These are phyloP conservation scores for Macrosoma leucophasiata DNA, from an alignment of 2,888 invertebrate species.

Conservation along the genomic window DNA sequence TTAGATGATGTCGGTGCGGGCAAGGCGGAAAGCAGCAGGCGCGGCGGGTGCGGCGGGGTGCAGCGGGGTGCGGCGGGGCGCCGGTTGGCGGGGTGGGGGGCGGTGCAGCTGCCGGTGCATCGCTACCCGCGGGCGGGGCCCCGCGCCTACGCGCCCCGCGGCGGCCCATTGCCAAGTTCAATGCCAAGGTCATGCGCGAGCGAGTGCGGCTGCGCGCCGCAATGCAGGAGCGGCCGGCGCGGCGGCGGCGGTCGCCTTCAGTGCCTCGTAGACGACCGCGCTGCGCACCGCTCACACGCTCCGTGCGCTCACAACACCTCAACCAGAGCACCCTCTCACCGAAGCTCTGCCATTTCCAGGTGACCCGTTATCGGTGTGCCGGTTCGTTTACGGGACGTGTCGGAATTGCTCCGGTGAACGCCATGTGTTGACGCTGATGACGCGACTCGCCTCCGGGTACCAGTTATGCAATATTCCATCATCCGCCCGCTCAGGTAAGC, in stretches of 20 bases:
- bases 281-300: constrained; percentile 48
- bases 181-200: constrained; percentile 85
- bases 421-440: constrained; percentile 38
- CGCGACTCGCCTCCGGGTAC: constrained; percentile 37
- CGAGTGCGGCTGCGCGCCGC: constrained; percentile 80
- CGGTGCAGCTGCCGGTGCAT: constrained; percentile 70
- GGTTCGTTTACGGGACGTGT: constrained; percentile 33
- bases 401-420: constrained; percentile 35
- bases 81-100: constrained; percentile 55
- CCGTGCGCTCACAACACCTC: constrained; percentile 34
- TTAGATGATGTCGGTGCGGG: constrained; percentile 18
- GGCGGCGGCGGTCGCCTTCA: constrained; percentile 56
- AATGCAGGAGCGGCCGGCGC: constrained; percentile 77
- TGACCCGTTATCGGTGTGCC: constrained; percentile 34
- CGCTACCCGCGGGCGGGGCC: constrained; percentile 37
- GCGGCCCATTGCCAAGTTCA: constrained; percentile 83
- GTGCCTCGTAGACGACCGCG: constrained; percentile 62
- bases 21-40: constrained; percentile 26
- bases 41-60: too few relatives aligned
- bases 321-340: constrained; percentile 10
- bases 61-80: too few relatives aligned
- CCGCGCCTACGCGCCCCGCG: constrained; percentile 39
- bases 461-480: constrained; percentile 59
- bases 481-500: constrained; percentile 47
- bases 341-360: constrained; percentile 32